Base-by-base conservation (phyloP, 2,888 invertebrate species). In the Acrocera orbiculus region DNA sequence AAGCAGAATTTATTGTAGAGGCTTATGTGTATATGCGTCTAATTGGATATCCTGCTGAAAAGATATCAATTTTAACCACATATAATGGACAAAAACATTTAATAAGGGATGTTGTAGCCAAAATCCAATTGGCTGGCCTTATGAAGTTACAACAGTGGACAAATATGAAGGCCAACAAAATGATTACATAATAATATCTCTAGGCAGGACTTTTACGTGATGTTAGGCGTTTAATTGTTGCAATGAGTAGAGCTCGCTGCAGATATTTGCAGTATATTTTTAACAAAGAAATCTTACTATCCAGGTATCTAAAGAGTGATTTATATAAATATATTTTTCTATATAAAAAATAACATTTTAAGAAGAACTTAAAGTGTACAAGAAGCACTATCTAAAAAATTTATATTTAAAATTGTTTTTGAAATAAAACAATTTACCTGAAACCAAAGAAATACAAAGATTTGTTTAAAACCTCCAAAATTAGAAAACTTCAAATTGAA, bases 101-200 rank as follows among this genome's bases (percentile, higher is more conserved):
- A 32, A 85, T 98, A 27, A 67, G 95, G 2, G 98, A 98, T 59
- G 96, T 33, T 98, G 96, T 59, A 86, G 86, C 2, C 78, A 77
- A 40, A 98, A 98, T 65, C 89, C 93, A 33, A 90, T 98, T 46
- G 96, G 96, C 13, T 66, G 77, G 49, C 93, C 93, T 0, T 76
- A 82, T 45, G 93, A 90, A 67, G 75, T 86, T 16, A 83, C 86
- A 1, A 99, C 98, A 0, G 98, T 99, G 13, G 98, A 98, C 64
- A 95, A 96, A 55, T 99, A 93, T 59, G 98, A 99, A 55, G 98
- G 98, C 36, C 98, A 99, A 53, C 98, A 99, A 62, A 99, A 99
- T 61, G 98, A 99, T 62, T 92, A 87, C 51, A 92, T 99, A 39
- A 67, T 99, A 11, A 69, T 99, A 30, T 98, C 96, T 0, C 63